Evolutionary conservation across 2,113 vertebrate genomes (phyloP).

Genomic region (Triplophysa siluroides): DNA sequence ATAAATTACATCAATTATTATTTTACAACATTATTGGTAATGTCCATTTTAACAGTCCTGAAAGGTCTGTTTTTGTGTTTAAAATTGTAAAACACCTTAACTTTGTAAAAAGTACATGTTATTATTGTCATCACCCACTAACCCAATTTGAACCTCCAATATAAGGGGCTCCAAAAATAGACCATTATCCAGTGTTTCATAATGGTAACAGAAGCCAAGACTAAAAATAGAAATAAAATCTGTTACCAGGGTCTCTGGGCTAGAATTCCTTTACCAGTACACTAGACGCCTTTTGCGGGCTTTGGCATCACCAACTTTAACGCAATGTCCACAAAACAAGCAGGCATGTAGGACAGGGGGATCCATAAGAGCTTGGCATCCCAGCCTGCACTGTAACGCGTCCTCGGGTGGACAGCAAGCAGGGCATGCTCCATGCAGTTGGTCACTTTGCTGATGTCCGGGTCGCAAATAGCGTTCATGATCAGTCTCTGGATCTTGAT

Average conservation of each 20-base stretch:
- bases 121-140: not conserved
- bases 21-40: not conserved
- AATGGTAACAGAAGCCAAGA: not conserved
- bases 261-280: not conserved
- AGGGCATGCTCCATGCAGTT: slow-evolving; percentile 88
- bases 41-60: not conserved
- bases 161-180: not conserved
- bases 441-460: slow-evolving; percentile 87
- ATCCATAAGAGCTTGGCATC: slow-evolving; percentile 94
- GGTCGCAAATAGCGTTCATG: slow-evolving; percentile 83
- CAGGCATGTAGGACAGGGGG: slow-evolving; percentile 88
- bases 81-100: not conserved
- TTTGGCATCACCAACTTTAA: slow-evolving; percentile 83
- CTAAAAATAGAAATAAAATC: not conserved
- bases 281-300: slow-evolving; percentile 74
- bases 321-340: slow-evolving; percentile 78
- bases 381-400: slow-evolving; percentile 92
- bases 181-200: not conserved
- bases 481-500: slow-evolving; percentile 80
- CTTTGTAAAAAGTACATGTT: no score
- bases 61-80: not conserved
- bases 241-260: not conserved
- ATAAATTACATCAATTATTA: no score
- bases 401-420: slow-evolving; percentile 78
- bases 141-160: not conserved